Conservation (phyloP, 2,113 vertebrate genomes). For the Aegotheles bennettii region DNA sequence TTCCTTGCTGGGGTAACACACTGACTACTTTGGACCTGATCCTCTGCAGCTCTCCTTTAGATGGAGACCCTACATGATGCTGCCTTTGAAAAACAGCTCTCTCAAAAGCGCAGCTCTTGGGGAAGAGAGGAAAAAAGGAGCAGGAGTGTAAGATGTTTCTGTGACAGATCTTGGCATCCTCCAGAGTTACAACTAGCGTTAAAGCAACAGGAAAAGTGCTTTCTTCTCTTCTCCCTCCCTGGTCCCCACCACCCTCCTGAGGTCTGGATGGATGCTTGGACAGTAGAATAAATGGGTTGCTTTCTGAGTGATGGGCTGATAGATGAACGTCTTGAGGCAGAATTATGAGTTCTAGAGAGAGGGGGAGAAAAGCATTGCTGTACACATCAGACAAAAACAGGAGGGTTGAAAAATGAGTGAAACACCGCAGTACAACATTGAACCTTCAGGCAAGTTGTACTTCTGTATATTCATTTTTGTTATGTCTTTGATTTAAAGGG, state of each 20-base stretch:
- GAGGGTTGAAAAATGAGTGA: not conserved
- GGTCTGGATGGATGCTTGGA: not conserved
- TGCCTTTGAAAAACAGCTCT: not conserved
- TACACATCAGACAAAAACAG: not conserved
- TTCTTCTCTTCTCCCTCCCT: not conserved
- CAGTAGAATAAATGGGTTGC: not conserved
- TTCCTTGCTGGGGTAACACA: not conserved
- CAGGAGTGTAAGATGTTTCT: not conserved
- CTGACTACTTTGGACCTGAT: not conserved
- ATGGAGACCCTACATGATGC: not conserved
- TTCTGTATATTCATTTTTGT: slow-evolving; percentile 7
- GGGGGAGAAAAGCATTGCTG: not conserved
- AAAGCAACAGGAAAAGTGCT: not conserved
- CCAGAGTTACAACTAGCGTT: not conserved
- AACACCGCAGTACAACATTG: not conserved
- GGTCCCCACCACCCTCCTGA: not conserved
- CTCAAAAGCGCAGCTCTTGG: not conserved
- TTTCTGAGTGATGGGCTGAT: not conserved
- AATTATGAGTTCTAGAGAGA: not conserved
- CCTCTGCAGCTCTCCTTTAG: not conserved
- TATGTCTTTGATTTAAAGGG: not conserved
- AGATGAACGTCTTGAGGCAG: not conserved
- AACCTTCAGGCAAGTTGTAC: not conserved
- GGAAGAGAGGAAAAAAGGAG: not conserved
- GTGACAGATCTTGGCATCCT: not conserved